These are phyloP conservation scores for Cassiopea xamachana DNA, from an alignment of 30 jellyfish, hydroid and myxozoan genomes.

Conservation along the genomic window DNA sequence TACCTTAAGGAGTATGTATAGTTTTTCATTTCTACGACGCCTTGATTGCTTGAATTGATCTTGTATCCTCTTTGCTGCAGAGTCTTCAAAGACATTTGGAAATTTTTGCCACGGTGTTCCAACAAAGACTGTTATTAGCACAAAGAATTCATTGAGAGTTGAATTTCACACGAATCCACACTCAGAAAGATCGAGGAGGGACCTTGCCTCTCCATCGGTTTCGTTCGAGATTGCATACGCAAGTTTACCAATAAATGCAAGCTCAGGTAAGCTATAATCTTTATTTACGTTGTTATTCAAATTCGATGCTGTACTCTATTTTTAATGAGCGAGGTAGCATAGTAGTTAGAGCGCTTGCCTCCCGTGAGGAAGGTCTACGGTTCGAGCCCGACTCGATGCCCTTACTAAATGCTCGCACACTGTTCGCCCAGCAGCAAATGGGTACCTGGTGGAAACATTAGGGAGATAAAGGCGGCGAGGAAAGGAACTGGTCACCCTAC, in stretches of 20 bases:
- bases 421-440: too few relatives aligned
- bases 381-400: too few relatives aligned
- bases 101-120: slow-evolving; percentile 68
- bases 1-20: too few relatives aligned
- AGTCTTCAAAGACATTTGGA: slow-evolving; percentile 64
- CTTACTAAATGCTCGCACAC: too few relatives aligned
- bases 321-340: too few relatives aligned
- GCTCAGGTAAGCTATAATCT: background rate
- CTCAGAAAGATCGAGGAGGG: slow-evolving; percentile 45
- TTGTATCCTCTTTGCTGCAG: background rate
- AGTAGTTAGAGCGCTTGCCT: too few relatives aligned
- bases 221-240: slow-evolving; percentile 53
- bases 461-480: too few relatives aligned
- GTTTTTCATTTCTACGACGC: background rate
- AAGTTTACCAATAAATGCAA: background rate
- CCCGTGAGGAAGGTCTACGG: too few relatives aligned
- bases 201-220: background rate
- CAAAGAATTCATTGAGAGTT: slow-evolving; percentile 54
- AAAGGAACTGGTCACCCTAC: too few relatives aligned
- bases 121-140: slow-evolving; percentile 23
- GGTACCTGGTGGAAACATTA: too few relatives aligned
- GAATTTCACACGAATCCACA: slow-evolving; percentile 20
- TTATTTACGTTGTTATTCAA: too few relatives aligned
- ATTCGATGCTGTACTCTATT: too few relatives aligned
- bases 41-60: background rate